These are phyloP conservation scores for Brachypteracias leptosomus DNA, from an alignment of 2,113 vertebrate genomes.

Conservation along the genomic window DNA sequence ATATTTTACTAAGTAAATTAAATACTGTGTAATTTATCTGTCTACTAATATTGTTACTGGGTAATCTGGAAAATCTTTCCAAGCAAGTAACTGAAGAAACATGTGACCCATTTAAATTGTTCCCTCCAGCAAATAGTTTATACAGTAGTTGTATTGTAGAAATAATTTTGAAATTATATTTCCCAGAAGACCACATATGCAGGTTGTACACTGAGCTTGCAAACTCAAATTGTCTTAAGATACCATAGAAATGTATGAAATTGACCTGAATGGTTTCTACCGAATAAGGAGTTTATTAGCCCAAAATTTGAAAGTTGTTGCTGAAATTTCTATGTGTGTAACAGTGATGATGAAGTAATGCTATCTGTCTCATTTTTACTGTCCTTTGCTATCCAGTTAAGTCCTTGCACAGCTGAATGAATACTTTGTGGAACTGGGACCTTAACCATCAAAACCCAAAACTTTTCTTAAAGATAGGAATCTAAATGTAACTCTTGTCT, in stretches of 20 bases:
- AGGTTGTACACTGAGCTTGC: neutral
- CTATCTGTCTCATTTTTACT: neutral
- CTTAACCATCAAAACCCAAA: neutral
- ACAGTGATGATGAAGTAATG: neutral
- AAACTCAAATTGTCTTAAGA: neutral
- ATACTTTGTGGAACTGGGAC: neutral
- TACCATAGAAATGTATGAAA: neutral
- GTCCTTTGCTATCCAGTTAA: neutral
- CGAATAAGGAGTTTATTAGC: neutral
- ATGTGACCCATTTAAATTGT: neutral
- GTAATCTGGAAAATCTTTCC: neutral
- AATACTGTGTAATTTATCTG: neutral
- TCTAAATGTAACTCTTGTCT: neutral
- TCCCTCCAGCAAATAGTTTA: neutral
- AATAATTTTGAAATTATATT: neutral
- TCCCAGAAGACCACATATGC: neutral
- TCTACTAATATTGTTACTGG: neutral
- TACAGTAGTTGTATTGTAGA: neutral
- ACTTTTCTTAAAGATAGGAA: neutral
- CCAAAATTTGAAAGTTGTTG: neutral
- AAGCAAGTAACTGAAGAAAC: neutral
- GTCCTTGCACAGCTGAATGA: neutral
- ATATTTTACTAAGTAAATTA: neutral
- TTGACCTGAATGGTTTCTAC: neutral
- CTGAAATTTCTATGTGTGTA: neutral